These are phyloP conservation scores for Patella depressa DNA, from an alignment of 2,888 invertebrate genomes.

Conservation along the genomic window DNA sequence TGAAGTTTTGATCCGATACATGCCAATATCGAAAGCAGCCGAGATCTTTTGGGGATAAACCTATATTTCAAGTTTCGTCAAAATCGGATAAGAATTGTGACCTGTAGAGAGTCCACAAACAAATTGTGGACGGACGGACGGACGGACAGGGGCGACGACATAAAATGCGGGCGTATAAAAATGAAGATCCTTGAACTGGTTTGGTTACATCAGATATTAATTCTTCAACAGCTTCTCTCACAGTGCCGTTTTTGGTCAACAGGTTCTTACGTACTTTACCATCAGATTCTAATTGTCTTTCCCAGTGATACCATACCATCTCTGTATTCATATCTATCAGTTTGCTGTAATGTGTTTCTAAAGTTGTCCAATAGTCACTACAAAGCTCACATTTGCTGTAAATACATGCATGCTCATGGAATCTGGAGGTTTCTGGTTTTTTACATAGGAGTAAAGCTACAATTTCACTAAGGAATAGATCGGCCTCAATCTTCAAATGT, in stretches of 20 bases:
- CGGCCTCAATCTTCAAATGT: neutral
- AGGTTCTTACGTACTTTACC: neutral
- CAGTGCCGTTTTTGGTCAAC: neutral
- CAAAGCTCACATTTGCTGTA: constrained; percentile 35
- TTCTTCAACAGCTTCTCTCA: neutral
- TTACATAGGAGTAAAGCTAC: constrained; percentile 34
- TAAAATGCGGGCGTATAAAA: too few species aligned
- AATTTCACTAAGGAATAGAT: constrained; percentile 15
- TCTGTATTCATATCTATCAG: neutral
- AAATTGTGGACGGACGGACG: too few species aligned
- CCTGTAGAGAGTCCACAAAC: too few species aligned
- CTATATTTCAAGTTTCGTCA: too few species aligned
- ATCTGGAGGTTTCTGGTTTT: constrained; percentile 32
- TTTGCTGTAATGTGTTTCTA: constrained; percentile 20
- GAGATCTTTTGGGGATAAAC: too few species aligned
- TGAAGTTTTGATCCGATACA: too few species aligned
- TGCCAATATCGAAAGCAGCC: too few species aligned
- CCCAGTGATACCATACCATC: neutral
- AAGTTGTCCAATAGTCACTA: constrained; percentile 21
- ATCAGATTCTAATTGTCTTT: neutral
- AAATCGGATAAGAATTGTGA: too few species aligned
- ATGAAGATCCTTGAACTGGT: constrained; percentile 33
- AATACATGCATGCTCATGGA: constrained; percentile 31
- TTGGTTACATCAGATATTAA: constrained; percentile 24
- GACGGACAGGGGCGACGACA: too few species aligned